phyloP scores from a whole-genome alignment of 1,140 invertebrate species.

The Procambarus clarkii region DNA sequence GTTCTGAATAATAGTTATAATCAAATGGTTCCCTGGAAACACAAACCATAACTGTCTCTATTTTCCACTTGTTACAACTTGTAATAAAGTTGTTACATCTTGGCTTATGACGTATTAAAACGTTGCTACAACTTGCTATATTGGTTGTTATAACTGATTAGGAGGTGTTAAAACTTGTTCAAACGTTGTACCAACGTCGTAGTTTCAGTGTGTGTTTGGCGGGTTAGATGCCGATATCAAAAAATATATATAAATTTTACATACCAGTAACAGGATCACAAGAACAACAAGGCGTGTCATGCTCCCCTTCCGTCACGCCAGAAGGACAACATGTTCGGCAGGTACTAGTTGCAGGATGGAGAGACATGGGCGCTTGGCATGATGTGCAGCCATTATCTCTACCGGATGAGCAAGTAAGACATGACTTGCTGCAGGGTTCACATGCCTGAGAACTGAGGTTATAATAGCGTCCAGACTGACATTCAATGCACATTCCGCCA shows the following conservation, averaged over 20 bases:
- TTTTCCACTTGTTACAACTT: too few relatives aligned
- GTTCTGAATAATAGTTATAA: too few relatives aligned
- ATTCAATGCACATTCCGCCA: conserved; percentile 64
- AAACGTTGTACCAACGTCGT: too few relatives aligned
- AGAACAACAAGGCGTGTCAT: conserved; percentile 29
- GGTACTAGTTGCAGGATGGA: conserved; percentile 51
- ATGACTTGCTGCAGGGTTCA: conserved; percentile 35
- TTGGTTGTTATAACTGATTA: too few relatives aligned
- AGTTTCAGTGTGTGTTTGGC: too few relatives aligned
- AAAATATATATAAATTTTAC: neutral
- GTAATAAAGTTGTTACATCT: too few relatives aligned
- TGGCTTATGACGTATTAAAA: too few relatives aligned
- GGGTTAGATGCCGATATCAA: too few relatives aligned
- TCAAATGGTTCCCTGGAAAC: too few relatives aligned
- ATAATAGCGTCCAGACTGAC: conserved; percentile 52
- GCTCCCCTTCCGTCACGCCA: conserved; percentile 41
- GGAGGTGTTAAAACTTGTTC: too few relatives aligned
- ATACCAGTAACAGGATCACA: conserved; percentile 61
- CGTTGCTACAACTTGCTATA: too few relatives aligned
- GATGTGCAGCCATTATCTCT: conserved; percentile 57
- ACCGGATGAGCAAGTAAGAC: conserved; percentile 52
- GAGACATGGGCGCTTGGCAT: conserved; percentile 48
- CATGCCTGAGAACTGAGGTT: conserved; percentile 43
- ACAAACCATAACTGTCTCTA: too few relatives aligned
- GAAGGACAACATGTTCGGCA: conserved; percentile 55